phyloP scores from a whole-genome alignment of 2,797 vertebrate species.

The Oryzias dopingdopingensis region DNA sequence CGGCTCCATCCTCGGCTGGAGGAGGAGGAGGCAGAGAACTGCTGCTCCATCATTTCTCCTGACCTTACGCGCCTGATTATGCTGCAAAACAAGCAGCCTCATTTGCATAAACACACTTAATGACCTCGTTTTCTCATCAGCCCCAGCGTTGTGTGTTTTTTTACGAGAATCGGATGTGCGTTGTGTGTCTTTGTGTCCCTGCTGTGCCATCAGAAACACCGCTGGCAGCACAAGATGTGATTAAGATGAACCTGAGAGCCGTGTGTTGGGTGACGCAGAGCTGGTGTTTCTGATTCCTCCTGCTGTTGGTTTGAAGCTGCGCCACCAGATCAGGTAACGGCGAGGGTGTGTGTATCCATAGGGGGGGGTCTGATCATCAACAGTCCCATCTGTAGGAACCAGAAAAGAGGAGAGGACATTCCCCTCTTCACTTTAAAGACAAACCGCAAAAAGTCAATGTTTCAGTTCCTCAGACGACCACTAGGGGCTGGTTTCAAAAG shows the following conservation, averaged over 20 bases:
- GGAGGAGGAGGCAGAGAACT: constrained; percentile 51
- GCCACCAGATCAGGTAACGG: constrained; percentile 58
- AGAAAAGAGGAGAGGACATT: constrained; percentile 14
- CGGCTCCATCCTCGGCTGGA: constrained; percentile 58
- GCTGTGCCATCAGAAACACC: constrained; percentile 31
- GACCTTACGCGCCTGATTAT: constrained; percentile 77
- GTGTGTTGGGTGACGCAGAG: constrained; percentile 57
- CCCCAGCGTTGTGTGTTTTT: constrained; percentile 5
- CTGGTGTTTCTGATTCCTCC: constrained; percentile 21
- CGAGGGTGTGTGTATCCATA: constrained; percentile 24
- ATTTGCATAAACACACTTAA: constrained; percentile 67
- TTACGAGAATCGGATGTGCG: constrained; percentile 6
- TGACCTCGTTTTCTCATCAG: constrained; percentile 52
- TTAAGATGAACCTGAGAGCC: constrained; percentile 60
- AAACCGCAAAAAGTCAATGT: neutral
- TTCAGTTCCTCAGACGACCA: neutral
- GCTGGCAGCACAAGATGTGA: constrained; percentile 54
- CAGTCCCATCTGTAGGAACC: constrained; percentile 4
- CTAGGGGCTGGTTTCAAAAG: neutral
- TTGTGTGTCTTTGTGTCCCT: constrained; percentile 12
- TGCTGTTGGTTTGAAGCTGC: constrained; percentile 33
- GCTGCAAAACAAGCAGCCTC: constrained; percentile 57
- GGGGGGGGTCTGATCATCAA: constrained; percentile 52
- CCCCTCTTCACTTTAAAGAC: neutral
- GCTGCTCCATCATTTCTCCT: constrained; percentile 73